Evolutionary conservation across 2,888 invertebrate genomes (phyloP).

Genomic region (Timema cristinae): DNA sequence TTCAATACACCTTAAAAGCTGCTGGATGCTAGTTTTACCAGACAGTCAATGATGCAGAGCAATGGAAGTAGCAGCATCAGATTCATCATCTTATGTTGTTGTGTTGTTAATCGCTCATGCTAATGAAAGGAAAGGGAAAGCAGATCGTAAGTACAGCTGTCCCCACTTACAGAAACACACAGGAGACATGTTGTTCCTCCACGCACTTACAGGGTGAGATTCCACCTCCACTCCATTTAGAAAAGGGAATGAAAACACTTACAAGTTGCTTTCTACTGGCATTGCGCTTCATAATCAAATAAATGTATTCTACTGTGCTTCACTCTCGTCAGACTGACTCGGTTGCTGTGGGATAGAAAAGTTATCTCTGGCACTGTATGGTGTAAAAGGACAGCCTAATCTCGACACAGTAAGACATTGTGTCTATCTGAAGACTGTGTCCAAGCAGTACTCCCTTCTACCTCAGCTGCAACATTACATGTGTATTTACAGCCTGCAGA

Average conservation of each 20-base stretch:
- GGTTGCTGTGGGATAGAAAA: background rate
- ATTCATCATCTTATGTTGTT: too few species aligned
- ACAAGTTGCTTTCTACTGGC: too few species aligned
- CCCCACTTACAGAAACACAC: background rate
- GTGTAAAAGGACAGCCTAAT: background rate
- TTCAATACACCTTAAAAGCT: too few species aligned
- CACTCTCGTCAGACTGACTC: background rate
- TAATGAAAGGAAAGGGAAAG: too few species aligned
- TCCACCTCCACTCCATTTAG: too few species aligned
- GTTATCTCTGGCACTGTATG: conserved; percentile 5
- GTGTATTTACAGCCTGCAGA: conserved; percentile 10
- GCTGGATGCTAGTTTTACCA: too few species aligned
- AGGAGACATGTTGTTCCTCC: background rate
- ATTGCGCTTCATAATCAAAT: background rate
- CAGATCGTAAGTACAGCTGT: conserved; percentile 4
- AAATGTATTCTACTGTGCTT: background rate
- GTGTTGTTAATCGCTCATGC: too few species aligned
- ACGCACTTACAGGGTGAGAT: conserved; percentile 1
- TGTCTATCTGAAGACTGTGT: conserved; percentile 1
- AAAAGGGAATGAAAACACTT: too few species aligned
- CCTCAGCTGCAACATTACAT: background rate
- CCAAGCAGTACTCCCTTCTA: conserved; percentile 1
- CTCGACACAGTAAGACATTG: conserved; percentile 5
- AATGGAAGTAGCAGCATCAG: too few species aligned
- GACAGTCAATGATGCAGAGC: too few species aligned